These are phyloP conservation scores for Solenopsis fugax DNA, from an alignment of 1,140 invertebrate genomes.

Conservation along the genomic window DNA sequence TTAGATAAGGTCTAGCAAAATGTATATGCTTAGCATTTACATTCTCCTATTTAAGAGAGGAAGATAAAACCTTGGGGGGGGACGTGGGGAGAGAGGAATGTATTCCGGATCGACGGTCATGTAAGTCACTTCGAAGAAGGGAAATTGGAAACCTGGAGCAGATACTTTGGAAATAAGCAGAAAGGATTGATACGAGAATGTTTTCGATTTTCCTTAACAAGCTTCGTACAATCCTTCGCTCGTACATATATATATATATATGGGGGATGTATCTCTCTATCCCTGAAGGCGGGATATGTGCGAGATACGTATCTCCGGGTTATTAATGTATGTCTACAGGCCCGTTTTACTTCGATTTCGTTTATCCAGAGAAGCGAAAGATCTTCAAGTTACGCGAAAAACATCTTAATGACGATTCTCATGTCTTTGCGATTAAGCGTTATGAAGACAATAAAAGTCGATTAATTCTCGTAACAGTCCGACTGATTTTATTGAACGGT, in stretches of 20 bases:
- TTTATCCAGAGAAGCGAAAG: slow-evolving; percentile 66
- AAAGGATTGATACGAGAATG: slow-evolving; percentile 73
- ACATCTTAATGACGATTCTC: slow-evolving; percentile 74
- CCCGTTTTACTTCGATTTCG: slow-evolving; percentile 66
- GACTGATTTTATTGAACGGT: neutral
- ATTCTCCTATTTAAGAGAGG: slow-evolving; percentile 21
- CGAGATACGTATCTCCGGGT: slow-evolving; percentile 84
- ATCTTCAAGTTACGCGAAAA: slow-evolving; percentile 78
- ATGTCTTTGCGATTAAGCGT: slow-evolving; percentile 36
- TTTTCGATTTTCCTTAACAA: slow-evolving; percentile 83
- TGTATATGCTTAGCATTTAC: slow-evolving; percentile 9
- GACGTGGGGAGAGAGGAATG: neutral
- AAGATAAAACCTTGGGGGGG: neutral
- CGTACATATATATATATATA: slow-evolving; percentile 81
- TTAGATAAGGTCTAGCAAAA: slow-evolving; percentile 26
- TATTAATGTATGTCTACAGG: slow-evolving; percentile 85
- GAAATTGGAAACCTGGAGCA: slow-evolving; percentile 30
- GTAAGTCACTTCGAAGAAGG: slow-evolving; percentile 8
- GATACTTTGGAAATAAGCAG: slow-evolving; percentile 66
- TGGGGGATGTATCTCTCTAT: slow-evolving; percentile 79
- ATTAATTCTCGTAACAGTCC: neutral
- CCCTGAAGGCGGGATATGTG: slow-evolving; percentile 73
- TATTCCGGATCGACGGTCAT: neutral
- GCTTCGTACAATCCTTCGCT: slow-evolving; percentile 76
- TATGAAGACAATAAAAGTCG: neutral